Conservation (phyloP, 2,113 vertebrate species). For the Tachysurus vachellii region DNA sequence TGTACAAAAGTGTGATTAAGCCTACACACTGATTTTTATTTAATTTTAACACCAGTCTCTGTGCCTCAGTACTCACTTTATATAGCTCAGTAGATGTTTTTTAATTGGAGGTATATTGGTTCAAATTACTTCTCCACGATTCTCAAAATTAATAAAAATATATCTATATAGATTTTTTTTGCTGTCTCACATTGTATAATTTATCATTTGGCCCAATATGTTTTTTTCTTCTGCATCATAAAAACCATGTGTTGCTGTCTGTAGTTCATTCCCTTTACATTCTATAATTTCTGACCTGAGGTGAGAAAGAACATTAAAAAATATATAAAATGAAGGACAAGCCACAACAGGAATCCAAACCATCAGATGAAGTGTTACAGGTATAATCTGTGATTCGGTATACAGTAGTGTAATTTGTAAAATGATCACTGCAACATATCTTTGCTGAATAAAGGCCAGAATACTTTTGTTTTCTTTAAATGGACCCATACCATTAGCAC, state of each 20-base stretch:
- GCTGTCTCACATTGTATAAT: neutral
- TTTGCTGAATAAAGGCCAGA: neutral
- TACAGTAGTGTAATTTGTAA: constrained; percentile 2
- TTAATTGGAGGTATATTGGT: too few species aligned
- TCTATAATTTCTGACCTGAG: constrained; percentile 34
- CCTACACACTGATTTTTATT: too few species aligned
- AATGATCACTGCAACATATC: neutral
- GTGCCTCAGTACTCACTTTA: too few species aligned
- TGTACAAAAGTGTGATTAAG: too few species aligned
- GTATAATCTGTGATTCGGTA: neutral
- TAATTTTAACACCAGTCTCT: too few species aligned
- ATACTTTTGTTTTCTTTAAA: neutral
- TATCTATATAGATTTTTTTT: neutral
- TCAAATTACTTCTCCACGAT: constrained; percentile 3
- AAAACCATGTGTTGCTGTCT: neutral
- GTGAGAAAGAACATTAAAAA: neutral
- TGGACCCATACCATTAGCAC: neutral
- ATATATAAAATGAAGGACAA: neutral
- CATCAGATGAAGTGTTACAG: neutral
- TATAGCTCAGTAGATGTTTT: too few species aligned
- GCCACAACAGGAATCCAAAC: neutral
- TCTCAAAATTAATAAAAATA: neutral
- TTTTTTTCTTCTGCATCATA: neutral
- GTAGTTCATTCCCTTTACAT: neutral
- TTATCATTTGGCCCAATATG: neutral